Percentiles rank a stretch among this genome's conserved stretches.
Evolutionary conservation across 2,797 vertebrate genomes (phyloP).

Genomic region (Lacerta bilineata): DNA sequence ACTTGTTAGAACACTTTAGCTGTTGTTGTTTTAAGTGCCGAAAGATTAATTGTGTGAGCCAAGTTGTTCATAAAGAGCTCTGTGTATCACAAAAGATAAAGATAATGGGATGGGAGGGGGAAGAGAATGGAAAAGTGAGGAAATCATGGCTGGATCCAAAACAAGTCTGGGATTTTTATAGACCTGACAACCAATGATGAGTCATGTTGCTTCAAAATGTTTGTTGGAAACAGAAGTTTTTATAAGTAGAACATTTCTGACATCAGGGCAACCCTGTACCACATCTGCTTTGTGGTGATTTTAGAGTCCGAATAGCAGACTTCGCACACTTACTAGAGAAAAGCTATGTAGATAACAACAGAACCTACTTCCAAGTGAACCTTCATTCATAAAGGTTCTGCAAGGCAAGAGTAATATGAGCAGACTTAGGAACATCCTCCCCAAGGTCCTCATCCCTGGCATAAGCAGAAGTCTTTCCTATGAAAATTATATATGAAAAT

Average conservation of each 20-base stretch:
- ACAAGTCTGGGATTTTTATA: slow-evolving; percentile 21
- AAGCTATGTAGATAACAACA: not conserved
- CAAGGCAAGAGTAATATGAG: not conserved
- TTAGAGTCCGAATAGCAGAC: too few species aligned
- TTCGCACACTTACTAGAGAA: not conserved
- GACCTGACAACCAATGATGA: not conserved
- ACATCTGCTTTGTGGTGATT: not conserved
- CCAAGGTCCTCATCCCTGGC: too few species aligned
- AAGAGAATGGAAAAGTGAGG: fast-evolving
- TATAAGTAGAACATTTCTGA: not conserved
- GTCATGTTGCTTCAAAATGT: not conserved
- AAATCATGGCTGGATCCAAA: not conserved
- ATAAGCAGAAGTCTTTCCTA: too few species aligned
- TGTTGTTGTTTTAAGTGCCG: not conserved
- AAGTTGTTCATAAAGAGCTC: not conserved
- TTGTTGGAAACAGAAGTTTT: not conserved
- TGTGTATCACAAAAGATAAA: slow-evolving; percentile 4
- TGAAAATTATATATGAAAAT: too few species aligned
- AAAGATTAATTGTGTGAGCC: not conserved
- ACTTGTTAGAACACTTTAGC: not conserved
- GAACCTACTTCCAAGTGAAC: not conserved
- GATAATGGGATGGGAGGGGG: not conserved
- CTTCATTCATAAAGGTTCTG: too few species aligned
- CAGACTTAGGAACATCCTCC: not conserved
- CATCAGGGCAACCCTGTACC: not conserved